Base-by-base conservation (phyloP, 2,797 vertebrate species). In the Otus scops region DNA sequence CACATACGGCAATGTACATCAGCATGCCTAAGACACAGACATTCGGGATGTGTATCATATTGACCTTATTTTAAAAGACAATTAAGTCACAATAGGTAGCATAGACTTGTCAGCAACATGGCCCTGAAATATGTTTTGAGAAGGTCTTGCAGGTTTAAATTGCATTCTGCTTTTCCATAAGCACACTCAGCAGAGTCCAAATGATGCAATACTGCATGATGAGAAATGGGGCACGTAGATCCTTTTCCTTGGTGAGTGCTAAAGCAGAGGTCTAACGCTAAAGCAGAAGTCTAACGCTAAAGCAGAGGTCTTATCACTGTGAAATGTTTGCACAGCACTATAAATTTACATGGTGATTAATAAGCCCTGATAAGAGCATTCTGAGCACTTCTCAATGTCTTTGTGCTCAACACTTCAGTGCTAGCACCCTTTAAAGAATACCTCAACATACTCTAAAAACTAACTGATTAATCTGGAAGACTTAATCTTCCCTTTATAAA, bases 311-410 rank as follows among this genome's bases (percentile, higher is more conserved):
- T 88, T 95, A 95, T 79, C 92, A 39, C 51, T 3, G 5, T 32
- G 65, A 94, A 86, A 88, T 73, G 3, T 96, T 94, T 95, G 85
- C 50, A 73, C 43, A 79, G 65, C 59, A 56, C 43, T 86, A 73
- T 73, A 69, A 81, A 93, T 79, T 86, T 93, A 73, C 74, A n/a
- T 6, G 18, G 45, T 69, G 65, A 88, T 93, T 95, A 92, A 90
- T 78, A 78, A 85, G 11, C 1, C 2, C 67, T 48, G 88, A 88
- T 85, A 84, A 67, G 36, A 75, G 51, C 26, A 82, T 76, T 70
- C 47, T 85, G 86, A 94, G 51, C 19, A 32, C 51, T 90, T 79
- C 57, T 60, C n/a, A 21, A 56, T 78, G 67, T 86, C 63, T 90
- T 80, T n/a, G 45, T 34, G 13, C 24, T 36, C 57, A 68, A 2